phyloP scores from a whole-genome alignment of 2,113 vertebrate genomes.

The Salvelinus alpinus region DNA sequence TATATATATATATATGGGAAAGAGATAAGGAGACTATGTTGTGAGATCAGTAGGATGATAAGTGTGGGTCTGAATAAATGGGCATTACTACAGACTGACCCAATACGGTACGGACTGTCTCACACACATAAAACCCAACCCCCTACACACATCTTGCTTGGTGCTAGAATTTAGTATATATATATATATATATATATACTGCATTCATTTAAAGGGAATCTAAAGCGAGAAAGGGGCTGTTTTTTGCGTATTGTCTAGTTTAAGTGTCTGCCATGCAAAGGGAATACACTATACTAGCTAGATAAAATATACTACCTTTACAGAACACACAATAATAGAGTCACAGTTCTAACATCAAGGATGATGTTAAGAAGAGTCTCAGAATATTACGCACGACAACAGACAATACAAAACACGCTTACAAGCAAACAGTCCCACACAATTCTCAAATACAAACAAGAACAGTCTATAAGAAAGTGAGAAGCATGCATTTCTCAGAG shows the following conservation, averaged over 20 bases:
- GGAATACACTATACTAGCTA: neutral
- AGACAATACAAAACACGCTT: slow-evolving; percentile 28
- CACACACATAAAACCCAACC: too few species aligned
- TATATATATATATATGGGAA: neutral
- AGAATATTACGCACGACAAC: slow-evolving; percentile 22
- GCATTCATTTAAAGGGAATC: too few species aligned
- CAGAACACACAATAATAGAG: neutral
- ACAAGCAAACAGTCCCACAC: slow-evolving; percentile 17
- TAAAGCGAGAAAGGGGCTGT: neutral
- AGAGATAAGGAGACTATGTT: too few species aligned
- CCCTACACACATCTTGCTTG: too few species aligned
- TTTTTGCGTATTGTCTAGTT: neutral
- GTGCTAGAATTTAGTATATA: too few species aligned
- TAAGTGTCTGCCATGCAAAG: neutral
- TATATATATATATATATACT: too few species aligned
- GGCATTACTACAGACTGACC: too few species aligned
- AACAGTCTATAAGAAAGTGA: slow-evolving; percentile 59
- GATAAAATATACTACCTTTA: neutral
- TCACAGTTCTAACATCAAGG: slow-evolving; percentile 20
- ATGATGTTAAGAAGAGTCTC: slow-evolving; percentile 9
- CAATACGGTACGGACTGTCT: too few species aligned
- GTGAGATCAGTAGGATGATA: neutral
- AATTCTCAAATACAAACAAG: slow-evolving; percentile 43
- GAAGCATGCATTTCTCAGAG: slow-evolving; percentile 71
- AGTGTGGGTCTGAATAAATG: too few species aligned